These are phyloP conservation scores for Xanthia icteritia DNA, from an alignment of 2,888 invertebrate genomes.

Conservation along the genomic window DNA sequence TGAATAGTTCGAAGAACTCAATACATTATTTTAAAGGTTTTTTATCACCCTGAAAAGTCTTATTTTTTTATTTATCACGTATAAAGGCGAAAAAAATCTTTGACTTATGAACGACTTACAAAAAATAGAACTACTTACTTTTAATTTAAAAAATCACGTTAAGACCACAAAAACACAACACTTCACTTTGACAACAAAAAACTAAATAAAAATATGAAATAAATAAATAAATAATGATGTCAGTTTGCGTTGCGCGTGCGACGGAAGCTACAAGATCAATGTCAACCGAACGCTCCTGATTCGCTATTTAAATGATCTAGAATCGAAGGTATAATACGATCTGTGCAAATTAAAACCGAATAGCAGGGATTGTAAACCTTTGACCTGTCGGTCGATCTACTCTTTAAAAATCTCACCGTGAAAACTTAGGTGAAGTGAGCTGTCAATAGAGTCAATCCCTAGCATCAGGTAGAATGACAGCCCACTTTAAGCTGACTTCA, in stretches of 20 bases:
- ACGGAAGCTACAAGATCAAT: constrained; percentile 80
- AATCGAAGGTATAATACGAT: constrained; percentile 79
- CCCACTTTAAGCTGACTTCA: neutral
- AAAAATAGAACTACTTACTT: constrained; percentile 46
- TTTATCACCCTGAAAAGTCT: neutral
- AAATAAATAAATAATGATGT: constrained; percentile 34
- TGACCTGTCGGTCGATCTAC: neutral
- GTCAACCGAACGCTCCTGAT: constrained; percentile 83
- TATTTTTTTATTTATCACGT: neutral
- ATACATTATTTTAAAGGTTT: neutral
- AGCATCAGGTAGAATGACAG: neutral
- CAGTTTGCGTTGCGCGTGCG: constrained; percentile 70
- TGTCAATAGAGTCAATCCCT: neutral
- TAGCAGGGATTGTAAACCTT: constrained; percentile 38
- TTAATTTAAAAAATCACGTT: constrained; percentile 11
- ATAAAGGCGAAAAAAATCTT: neutral
- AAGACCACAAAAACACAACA: constrained; percentile 50
- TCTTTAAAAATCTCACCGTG: neutral
- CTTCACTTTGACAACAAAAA: constrained; percentile 51
- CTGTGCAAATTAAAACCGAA: constrained; percentile 62
- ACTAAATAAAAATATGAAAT: constrained; percentile 19
- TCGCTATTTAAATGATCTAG: constrained; percentile 89
- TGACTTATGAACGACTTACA: neutral
- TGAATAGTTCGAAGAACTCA: neutral
- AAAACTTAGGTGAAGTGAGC: neutral